These are phyloP conservation scores for Neoseiulus cucumeris DNA, from an alignment of 1,140 invertebrate species.

Conservation along the genomic window DNA sequence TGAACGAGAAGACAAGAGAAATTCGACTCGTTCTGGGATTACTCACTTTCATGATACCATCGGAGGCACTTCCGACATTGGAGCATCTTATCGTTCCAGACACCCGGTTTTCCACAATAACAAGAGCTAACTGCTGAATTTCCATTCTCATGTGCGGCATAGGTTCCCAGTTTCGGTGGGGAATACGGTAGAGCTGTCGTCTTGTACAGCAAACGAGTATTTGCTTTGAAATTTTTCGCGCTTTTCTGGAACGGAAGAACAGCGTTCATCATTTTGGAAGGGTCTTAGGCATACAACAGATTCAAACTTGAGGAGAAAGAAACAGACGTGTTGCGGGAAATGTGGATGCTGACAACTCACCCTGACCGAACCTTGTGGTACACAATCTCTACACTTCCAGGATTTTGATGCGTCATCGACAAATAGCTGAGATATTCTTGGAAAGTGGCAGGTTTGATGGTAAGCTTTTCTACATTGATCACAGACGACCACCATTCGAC, in stretches of 20 bases:
- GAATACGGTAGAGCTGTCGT: not conserved
- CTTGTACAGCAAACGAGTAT: not conserved
- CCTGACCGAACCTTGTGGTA: conserved; percentile 5
- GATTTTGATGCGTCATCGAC: not conserved
- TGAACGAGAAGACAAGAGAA: no score
- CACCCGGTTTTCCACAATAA: not conserved
- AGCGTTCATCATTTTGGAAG: no score
- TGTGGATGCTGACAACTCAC: no score
- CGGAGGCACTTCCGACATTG: not conserved
- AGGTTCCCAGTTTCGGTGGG: not conserved
- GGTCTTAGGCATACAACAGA: no score
- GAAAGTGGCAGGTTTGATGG: not conserved
- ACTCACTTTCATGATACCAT: not conserved
- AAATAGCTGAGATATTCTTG: conserved; percentile 1
- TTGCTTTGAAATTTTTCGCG: conserved; percentile 3
- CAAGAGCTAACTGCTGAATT: not conserved
- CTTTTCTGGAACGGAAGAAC: not conserved
- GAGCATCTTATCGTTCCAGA: conserved; percentile 8
- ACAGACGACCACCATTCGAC: not conserved
- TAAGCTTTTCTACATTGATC: not conserved
- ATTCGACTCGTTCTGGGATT: no score
- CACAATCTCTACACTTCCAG: conserved; percentile 7
- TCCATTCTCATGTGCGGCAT: not conserved
- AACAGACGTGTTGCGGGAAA: no score
- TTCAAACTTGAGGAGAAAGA: no score